phyloP scores from a whole-genome alignment of 2,797 vertebrate genomes.

The Lutra lutra region DNA sequence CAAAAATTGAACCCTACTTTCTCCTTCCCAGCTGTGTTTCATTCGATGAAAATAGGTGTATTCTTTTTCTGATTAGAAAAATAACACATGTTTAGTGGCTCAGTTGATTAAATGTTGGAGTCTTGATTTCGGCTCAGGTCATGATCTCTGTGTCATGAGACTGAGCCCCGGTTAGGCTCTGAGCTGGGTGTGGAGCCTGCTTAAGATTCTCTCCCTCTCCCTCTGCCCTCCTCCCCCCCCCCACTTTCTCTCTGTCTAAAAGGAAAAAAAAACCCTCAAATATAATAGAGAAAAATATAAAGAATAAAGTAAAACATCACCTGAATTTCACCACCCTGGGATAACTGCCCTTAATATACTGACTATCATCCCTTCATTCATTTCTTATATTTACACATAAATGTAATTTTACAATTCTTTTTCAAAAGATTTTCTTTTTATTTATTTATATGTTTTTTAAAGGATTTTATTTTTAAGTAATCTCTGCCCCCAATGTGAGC shows the following conservation, averaged over 20 bases:
- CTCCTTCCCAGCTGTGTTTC: background rate
- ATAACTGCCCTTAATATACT: background rate
- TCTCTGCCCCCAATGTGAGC: background rate
- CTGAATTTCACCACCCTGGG: background rate
- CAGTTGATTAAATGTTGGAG: background rate
- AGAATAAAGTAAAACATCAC: background rate
- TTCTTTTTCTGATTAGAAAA: conserved; percentile 1
- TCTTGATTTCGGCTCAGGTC: background rate
- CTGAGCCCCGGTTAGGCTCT: background rate
- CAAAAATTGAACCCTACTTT: background rate
- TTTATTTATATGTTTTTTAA: background rate
- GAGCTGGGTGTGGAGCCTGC: background rate
- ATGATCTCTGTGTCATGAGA: background rate
- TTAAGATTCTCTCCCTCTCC: background rate
- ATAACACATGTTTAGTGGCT: background rate
- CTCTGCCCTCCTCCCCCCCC: background rate
- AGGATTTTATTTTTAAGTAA: background rate
- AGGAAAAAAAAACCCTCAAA: background rate
- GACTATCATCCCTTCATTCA: background rate
- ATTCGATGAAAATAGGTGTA: background rate
- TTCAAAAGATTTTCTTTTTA: background rate
- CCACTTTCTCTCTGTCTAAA: background rate
- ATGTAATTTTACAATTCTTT: background rate
- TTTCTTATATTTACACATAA: background rate
- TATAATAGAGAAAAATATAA: background rate